phyloP scores from a whole-genome alignment of 2,113 vertebrate genomes.

The Oceanodroma tethys region DNA sequence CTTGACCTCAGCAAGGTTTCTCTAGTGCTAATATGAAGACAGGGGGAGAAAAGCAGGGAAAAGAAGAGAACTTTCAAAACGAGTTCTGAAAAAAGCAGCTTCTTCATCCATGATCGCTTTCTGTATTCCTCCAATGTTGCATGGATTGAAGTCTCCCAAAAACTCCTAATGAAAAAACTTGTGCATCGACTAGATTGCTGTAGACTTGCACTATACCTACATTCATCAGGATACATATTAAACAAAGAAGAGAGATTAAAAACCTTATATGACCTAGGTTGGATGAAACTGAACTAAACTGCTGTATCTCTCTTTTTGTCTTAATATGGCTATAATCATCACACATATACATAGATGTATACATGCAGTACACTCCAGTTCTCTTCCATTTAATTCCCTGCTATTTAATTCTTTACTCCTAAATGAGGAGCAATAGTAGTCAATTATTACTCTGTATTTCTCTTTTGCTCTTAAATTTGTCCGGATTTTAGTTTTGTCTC shows the following conservation, averaged over 20 bases:
- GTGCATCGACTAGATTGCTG: neutral
- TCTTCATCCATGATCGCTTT: neutral
- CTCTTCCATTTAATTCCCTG: neutral
- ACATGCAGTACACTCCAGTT: neutral
- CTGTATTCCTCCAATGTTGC: neutral
- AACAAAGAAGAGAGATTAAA: neutral
- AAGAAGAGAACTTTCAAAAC: neutral
- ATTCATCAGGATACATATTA: neutral
- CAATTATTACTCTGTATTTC: neutral
- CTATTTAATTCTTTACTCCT: neutral
- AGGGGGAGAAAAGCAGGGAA: neutral
- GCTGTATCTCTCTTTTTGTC: neutral
- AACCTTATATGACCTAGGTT: neutral
- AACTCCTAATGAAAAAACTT: neutral
- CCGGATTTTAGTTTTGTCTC: neutral
- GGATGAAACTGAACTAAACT: neutral
- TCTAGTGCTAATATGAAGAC: neutral
- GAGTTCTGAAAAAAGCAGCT: neutral
- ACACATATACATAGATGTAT: neutral
- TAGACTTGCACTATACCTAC: neutral
- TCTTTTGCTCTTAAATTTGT: neutral
- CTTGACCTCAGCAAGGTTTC: neutral
- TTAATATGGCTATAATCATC: neutral
- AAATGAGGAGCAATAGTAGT: neutral
- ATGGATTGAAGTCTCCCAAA: neutral